These are phyloP conservation scores for Lycaena phlaeas DNA, from an alignment of 2,888 invertebrate species.

Conservation along the genomic window DNA sequence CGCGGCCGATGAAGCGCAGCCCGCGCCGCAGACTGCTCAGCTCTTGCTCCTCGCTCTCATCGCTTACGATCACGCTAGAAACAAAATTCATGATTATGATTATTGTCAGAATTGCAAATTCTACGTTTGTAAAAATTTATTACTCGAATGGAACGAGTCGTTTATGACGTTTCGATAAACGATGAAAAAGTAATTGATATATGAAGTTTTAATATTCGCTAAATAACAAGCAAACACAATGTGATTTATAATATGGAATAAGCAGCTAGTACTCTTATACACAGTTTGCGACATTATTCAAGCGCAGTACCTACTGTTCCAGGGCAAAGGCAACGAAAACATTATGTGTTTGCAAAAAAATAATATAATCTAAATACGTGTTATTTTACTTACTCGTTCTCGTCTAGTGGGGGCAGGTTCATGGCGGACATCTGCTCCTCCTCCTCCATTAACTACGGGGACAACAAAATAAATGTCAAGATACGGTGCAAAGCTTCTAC, in stretches of 20 bases:
- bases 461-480: constrained; percentile 52
- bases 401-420: constrained; percentile 54
- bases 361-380: constrained; percentile 16
- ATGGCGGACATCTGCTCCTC: constrained; percentile 44
- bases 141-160: too few relatives aligned
- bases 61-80: constrained; percentile 41
- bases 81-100: neutral
- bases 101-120: too few relatives aligned
- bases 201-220: too few relatives aligned
- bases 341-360: neutral
- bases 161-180: too few relatives aligned
- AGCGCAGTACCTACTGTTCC: too few relatives aligned
- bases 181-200: too few relatives aligned
- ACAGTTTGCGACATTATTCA: too few relatives aligned
- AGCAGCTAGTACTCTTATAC: too few relatives aligned
- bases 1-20: constrained; percentile 89
- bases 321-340: neutral
- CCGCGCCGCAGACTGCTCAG: constrained; percentile 75
- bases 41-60: constrained; percentile 36
- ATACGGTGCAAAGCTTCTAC: constrained; percentile 66
- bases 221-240: too few relatives aligned
- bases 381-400: constrained; percentile 45
- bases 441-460: constrained; percentile 49
- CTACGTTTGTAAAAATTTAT: too few relatives aligned
- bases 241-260: too few relatives aligned